Conservation (phyloP, 2,888 invertebrate genomes). For the Drosophila picticornis region DNA sequence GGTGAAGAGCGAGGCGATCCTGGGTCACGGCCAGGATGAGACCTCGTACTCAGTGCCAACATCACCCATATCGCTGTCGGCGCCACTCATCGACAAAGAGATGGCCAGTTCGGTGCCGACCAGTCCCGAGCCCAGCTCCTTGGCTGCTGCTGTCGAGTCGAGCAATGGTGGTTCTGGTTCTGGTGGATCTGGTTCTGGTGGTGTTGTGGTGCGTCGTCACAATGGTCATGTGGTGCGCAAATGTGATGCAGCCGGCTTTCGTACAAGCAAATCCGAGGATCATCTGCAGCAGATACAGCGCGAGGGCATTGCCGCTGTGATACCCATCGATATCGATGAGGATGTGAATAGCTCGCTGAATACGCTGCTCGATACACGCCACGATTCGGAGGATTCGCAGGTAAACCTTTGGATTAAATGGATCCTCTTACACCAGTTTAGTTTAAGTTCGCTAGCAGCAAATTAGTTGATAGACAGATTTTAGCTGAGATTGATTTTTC, state of each 20-base stretch:
- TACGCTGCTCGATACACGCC: constrained; percentile 93
- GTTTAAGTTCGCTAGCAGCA: neutral
- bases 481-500: neutral
- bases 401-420: constrained; percentile 62
- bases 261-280: constrained; percentile 96
- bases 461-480: constrained; percentile 7
- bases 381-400: constrained; percentile 86
- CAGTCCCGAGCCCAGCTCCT: constrained; percentile 87
- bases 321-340: constrained; percentile 95
- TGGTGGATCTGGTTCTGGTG: constrained; percentile 86
- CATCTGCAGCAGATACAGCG: constrained; percentile 90
- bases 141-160: constrained; percentile 60
- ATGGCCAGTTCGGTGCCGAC: constrained; percentile 89
- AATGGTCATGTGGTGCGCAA: constrained; percentile 85
- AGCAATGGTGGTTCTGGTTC: constrained; percentile 86
- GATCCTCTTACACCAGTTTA: neutral
- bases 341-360: constrained; percentile 97
- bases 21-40: constrained; percentile 79
- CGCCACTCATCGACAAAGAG: constrained; percentile 85
- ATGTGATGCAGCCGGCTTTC: constrained; percentile 89
- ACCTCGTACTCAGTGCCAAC: constrained; percentile 86
- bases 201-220: constrained; percentile 85
- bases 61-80: constrained; percentile 86
- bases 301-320: constrained; percentile 90
- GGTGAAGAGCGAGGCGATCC: constrained; percentile 81